Evolutionary conservation across 2,113 vertebrate species (phyloP).

Genomic region (Tyto alba): DNA sequence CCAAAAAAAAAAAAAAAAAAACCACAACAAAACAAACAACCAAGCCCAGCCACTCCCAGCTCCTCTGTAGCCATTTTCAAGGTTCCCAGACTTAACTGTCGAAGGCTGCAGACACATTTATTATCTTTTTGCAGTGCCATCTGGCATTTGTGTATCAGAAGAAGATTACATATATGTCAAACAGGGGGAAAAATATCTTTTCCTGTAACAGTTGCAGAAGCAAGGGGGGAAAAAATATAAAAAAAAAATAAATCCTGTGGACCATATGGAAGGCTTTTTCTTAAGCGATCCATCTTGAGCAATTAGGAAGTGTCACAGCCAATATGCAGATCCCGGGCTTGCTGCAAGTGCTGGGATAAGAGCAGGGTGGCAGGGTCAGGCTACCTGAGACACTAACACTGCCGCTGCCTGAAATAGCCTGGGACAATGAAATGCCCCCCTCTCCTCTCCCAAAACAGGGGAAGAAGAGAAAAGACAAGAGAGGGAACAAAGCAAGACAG

Average conservation of each 20-base stretch:
- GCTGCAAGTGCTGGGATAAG: neutral
- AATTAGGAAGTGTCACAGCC: slow-evolving; percentile 30
- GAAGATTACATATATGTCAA: slow-evolving; percentile 61
- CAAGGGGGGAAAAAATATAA: neutral
- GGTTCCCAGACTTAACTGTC: slow-evolving; percentile 47
- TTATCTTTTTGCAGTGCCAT: slow-evolving; percentile 59
- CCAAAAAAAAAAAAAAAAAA: neutral
- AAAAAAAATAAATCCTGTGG: slow-evolving; percentile 15
- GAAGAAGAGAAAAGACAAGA: neutral
- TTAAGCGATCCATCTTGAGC: slow-evolving; percentile 51
- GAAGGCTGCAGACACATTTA: slow-evolving; percentile 58
- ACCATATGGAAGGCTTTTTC: slow-evolving; percentile 62
- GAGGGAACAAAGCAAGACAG: slow-evolving; percentile 21
- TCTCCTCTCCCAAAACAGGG: neutral
- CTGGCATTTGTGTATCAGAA: slow-evolving; percentile 64
- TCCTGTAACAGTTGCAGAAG: slow-evolving; percentile 53
- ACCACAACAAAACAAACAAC: too few species aligned
- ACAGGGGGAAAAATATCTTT: slow-evolving; percentile 45
- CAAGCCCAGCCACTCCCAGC: neutral
- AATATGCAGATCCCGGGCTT: neutral
- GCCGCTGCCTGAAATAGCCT: neutral
- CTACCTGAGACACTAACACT: neutral
- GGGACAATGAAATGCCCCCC: neutral
- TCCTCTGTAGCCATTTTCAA: slow-evolving; percentile 5
- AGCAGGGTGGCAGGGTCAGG: neutral